Percentiles rank a stretch among this genome's conserved stretches.
phyloP scores from a whole-genome alignment of 2,888 invertebrate species.

The Lasioglossum pauxillum region DNA sequence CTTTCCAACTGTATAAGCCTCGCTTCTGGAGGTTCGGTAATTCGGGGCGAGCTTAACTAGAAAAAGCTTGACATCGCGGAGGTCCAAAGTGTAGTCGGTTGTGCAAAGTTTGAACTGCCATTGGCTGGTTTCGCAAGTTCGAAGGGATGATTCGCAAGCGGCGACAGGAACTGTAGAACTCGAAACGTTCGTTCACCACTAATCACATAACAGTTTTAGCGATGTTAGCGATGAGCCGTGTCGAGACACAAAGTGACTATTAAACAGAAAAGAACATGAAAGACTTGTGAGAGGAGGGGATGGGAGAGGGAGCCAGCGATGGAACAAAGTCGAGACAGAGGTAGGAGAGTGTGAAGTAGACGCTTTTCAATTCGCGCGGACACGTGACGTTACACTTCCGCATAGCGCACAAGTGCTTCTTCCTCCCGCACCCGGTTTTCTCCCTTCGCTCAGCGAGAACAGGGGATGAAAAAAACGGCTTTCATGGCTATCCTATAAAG shows the following conservation, averaged over 20 bases:
- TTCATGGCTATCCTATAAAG: constrained; percentile 21
- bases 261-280: constrained; percentile 40
- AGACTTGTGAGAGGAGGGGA: background rate
- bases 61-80: background rate
- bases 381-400: constrained; percentile 65
- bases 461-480: constrained; percentile 51
- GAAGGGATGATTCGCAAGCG: background rate
- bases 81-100: background rate
- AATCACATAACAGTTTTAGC: constrained; percentile 51
- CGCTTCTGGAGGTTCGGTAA: background rate
- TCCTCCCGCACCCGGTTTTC: constrained; percentile 29
- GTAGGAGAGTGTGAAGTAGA: constrained; percentile 59
- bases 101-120: background rate
- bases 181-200: constrained; percentile 33
- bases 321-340: constrained; percentile 56
- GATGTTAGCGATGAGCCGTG: constrained; percentile 30
- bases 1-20: background rate
- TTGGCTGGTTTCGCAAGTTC: background rate
- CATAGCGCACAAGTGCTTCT: constrained; percentile 53
- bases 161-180: background rate
- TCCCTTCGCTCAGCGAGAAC: constrained; percentile 27
- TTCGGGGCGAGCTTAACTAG: background rate
- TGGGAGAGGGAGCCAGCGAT: constrained; percentile 28
- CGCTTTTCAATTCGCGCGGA: constrained; percentile 62
- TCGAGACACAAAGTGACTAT: constrained; percentile 49